Evolutionary conservation across 2,888 invertebrate genomes (phyloP).

Genomic region (Thymelicus sylvestris): DNA sequence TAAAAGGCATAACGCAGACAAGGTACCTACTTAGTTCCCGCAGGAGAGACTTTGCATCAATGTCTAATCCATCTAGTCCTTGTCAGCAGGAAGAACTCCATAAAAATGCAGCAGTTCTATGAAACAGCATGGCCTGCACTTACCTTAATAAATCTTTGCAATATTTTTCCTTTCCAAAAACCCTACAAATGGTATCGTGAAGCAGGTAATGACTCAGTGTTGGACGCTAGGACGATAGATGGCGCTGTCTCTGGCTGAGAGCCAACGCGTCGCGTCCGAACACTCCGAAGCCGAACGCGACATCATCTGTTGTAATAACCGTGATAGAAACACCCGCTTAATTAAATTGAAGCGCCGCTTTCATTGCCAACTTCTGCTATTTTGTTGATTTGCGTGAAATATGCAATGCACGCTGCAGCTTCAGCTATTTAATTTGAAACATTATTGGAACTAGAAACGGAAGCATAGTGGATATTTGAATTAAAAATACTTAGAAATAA

Average conservation of each 20-base stretch:
- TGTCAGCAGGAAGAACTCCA: no score
- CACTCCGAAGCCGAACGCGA: constrained; percentile 14
- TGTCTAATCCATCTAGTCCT: no score
- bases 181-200: constrained; percentile 42
- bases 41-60: no score
- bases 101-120: no score
- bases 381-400: constrained; percentile 8
- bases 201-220: constrained; percentile 67
- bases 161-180: neutral
- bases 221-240: constrained; percentile 60
- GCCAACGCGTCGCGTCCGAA: constrained; percentile 36
- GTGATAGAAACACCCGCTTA: constrained; percentile 25
- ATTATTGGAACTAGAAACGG: neutral
- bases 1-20: no score
- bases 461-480: no score
- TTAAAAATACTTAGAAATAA: no score
- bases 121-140: no score
- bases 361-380: constrained; percentile 19
- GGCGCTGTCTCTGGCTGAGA: constrained; percentile 47
- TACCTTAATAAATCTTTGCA: neutral
- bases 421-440: neutral
- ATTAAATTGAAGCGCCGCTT: constrained; percentile 17
- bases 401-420: neutral
- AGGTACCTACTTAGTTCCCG: no score
- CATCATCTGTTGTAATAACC: constrained; percentile 27